Conservation (phyloP, 2,888 invertebrate genomes). For the Agonopterix arenella region DNA sequence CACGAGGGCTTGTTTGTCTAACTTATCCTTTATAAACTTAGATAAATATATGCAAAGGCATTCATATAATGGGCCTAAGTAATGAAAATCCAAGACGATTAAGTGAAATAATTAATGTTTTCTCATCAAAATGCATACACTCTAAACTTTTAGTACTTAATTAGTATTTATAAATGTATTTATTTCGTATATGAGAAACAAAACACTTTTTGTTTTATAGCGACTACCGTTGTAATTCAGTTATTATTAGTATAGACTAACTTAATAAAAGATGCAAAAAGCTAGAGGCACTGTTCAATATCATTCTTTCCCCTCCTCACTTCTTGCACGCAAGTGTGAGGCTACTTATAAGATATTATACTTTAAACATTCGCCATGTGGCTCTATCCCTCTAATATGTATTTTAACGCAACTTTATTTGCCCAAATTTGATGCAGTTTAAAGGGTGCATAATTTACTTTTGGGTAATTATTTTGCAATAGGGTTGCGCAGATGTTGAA, state of each 20-base stretch:
- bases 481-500: slow-evolving; percentile 66
- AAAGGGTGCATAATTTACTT: slow-evolving; percentile 75
- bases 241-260: background rate
- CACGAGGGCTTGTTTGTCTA: no score
- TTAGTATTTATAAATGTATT: no score
- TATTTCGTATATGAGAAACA: no score
- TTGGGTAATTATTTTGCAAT: slow-evolving; percentile 70
- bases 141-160: no score
- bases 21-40: no score
- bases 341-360: slow-evolving; percentile 52
- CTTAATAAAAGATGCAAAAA: slow-evolving; percentile 24
- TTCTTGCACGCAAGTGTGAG: slow-evolving; percentile 34
- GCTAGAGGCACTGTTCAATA: slow-evolving; percentile 33
- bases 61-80: no score
- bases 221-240: background rate
- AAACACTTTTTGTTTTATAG: no score
- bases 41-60: no score
- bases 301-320: slow-evolving; percentile 41
- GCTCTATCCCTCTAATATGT: slow-evolving; percentile 51
- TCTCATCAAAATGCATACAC: no score
- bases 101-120: no score
- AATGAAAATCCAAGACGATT: no score
- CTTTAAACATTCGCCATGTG: slow-evolving; percentile 63
- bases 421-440: slow-evolving; percentile 66
- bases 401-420: slow-evolving; percentile 62